Evolutionary conservation across 1,140 invertebrate species (phyloP).

Genomic region (Drosophila arawakana): DNA sequence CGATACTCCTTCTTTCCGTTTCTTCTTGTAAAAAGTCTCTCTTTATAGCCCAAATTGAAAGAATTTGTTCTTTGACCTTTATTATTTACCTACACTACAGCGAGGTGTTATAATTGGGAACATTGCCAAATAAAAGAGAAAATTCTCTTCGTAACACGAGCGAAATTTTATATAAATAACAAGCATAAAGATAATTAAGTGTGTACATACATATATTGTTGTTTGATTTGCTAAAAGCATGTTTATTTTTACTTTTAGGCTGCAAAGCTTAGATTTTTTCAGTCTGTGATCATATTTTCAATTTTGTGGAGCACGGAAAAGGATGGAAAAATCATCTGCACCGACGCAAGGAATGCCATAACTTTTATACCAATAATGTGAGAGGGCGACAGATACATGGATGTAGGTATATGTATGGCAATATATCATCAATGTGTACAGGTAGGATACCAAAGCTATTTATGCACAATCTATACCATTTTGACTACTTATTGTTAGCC

Average conservation of each 20-base stretch:
- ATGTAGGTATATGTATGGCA: slow-evolving; percentile 7
- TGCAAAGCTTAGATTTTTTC: slow-evolving; percentile 16
- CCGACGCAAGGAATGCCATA: background rate
- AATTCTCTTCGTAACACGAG: background rate
- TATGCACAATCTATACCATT: too few relatives aligned
- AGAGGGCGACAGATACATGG: slow-evolving; percentile 1
- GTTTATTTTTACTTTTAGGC: slow-evolving; percentile 16
- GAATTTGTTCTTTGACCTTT: background rate
- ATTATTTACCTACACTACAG: background rate
- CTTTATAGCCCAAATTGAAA: background rate
- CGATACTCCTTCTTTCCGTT: background rate
- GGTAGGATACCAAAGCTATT: slow-evolving; percentile 12
- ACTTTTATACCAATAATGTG: slow-evolving; percentile 8
- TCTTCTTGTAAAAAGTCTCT: background rate
- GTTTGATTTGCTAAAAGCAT: background rate
- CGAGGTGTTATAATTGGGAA: background rate
- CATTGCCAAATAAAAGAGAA: background rate
- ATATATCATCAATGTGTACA: slow-evolving; percentile 31
- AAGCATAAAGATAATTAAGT: background rate
- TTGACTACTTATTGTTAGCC: background rate
- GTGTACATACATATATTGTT: background rate
- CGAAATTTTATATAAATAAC: background rate
- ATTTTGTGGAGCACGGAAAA: slow-evolving; percentile 18
- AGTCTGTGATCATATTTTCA: slow-evolving; percentile 39
- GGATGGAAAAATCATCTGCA: slow-evolving; percentile 5